phyloP scores from a whole-genome alignment of 2,113 vertebrate genomes.

The Oryctolagus cuniculus region DNA sequence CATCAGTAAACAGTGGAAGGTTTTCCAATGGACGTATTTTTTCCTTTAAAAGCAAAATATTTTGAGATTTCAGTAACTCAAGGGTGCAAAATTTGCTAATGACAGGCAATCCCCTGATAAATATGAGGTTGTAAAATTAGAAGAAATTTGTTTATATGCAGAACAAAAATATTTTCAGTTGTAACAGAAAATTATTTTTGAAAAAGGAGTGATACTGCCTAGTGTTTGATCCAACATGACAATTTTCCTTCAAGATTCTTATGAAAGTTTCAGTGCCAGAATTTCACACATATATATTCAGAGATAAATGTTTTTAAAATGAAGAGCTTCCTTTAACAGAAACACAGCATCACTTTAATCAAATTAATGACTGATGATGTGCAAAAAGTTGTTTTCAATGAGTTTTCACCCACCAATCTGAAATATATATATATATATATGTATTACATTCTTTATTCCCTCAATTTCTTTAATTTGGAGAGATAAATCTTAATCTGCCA shows the following conservation, averaged over 20 bases:
- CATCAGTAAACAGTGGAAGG: background rate
- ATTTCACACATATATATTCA: slow-evolving; percentile 77
- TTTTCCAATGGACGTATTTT: slow-evolving; percentile 44
- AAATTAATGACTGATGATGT: slow-evolving; percentile 71
- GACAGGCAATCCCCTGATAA: slow-evolving; percentile 61
- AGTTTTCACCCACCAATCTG: background rate
- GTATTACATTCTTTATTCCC: background rate
- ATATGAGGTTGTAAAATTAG: slow-evolving; percentile 62
- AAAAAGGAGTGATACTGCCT: slow-evolving; percentile 69
- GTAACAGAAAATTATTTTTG: slow-evolving; percentile 75
- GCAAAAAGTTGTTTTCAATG: slow-evolving; percentile 62
- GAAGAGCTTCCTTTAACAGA: slow-evolving; percentile 66
- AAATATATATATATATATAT: slow-evolving; percentile 28
- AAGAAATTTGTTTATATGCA: slow-evolving; percentile 67
- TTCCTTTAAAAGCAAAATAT: slow-evolving; percentile 43
- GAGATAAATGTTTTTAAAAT: slow-evolving; percentile 80
- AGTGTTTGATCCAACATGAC: slow-evolving; percentile 74
- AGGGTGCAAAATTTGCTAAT: slow-evolving; percentile 61
- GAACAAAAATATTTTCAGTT: slow-evolving; percentile 74
- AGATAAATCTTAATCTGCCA: slow-evolving; percentile 55
- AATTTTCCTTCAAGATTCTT: slow-evolving; percentile 75
- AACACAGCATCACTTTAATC: slow-evolving; percentile 61
- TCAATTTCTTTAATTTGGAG: slow-evolving; percentile 43
- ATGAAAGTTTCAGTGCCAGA: slow-evolving; percentile 75
- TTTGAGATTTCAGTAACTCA: slow-evolving; percentile 53